phyloP scores from a whole-genome alignment of 2,888 invertebrate species.

The Drosophila robusta region DNA sequence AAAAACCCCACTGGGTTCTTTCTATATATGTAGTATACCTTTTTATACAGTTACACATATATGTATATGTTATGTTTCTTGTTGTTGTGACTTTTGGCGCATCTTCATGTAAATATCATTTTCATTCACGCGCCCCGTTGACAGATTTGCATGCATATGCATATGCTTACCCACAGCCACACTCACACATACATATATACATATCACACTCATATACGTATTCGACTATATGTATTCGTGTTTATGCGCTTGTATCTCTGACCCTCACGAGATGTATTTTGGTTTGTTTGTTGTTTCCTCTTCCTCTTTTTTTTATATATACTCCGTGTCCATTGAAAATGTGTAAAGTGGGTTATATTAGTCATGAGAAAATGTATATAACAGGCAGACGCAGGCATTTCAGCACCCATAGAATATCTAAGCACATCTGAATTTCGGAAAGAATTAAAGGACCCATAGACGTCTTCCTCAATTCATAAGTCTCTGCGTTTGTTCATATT shows the following conservation, averaged over 20 bases:
- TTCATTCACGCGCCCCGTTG: slow-evolving; percentile 51
- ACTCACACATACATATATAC: background rate
- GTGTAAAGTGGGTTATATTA: background rate
- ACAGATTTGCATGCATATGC: slow-evolving; percentile 67
- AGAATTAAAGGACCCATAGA: too few species aligned
- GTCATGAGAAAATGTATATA: background rate
- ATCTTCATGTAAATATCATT: slow-evolving; percentile 69
- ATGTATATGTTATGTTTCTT: slow-evolving; percentile 16
- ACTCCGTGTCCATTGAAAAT: background rate
- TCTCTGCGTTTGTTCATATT: too few species aligned
- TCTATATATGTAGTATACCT: background rate
- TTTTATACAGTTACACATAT: background rate
- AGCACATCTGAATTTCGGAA: too few species aligned
- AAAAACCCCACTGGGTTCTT: slow-evolving; percentile 3
- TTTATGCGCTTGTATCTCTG: slow-evolving; percentile 44
- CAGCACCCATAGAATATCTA: too few species aligned
- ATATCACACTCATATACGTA: background rate
- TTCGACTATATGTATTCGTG: slow-evolving; percentile 27
- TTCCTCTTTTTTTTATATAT: background rate
- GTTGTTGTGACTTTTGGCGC: slow-evolving; percentile 48
- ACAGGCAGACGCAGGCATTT: too few species aligned
- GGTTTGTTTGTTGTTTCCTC: slow-evolving; percentile 17
- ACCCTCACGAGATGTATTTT: slow-evolving; percentile 38
- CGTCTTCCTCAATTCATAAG: too few species aligned
- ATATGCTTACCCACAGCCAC: slow-evolving; percentile 28